These are phyloP conservation scores for Sesamia nonagrioides DNA, from an alignment of 1,140 invertebrate genomes.

Conservation along the genomic window DNA sequence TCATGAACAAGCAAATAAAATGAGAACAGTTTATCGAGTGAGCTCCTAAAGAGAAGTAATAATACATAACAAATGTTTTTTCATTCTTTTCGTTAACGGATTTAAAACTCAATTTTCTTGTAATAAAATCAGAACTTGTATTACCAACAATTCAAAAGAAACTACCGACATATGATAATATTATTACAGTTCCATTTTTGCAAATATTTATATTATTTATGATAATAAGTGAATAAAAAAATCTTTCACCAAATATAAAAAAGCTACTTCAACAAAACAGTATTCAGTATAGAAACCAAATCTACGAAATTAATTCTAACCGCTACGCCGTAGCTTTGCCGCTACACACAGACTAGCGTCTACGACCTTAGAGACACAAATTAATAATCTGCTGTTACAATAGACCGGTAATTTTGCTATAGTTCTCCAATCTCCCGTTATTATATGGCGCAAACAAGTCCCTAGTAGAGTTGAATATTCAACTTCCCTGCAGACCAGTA, in stretches of 20 bases:
- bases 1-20: not conserved
- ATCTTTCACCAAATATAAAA: too few relatives aligned
- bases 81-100: not conserved
- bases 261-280: too few relatives aligned
- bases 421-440: not conserved
- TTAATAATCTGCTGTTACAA: not conserved
- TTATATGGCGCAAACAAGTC: not conserved
- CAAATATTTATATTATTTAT: too few relatives aligned
- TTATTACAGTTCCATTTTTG: too few relatives aligned
- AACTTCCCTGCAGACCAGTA: conserved; percentile 22
- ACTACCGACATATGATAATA: too few relatives aligned
- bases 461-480: not conserved
- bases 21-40: not conserved
- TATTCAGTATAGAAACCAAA: too few relatives aligned
- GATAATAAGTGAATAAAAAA: too few relatives aligned
- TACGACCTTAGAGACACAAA: not conserved
- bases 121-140: too few relatives aligned
- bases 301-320: not conserved
- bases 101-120: too few relatives aligned
- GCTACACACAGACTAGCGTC: not conserved
- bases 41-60: not conserved
- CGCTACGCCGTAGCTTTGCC: not conserved
- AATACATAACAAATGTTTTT: not conserved
- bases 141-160: too few relatives aligned
- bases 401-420: conserved; percentile 1